Evolutionary conservation across 2,113 vertebrate genomes (phyloP).

Genomic region (Camelus dromedarius): DNA sequence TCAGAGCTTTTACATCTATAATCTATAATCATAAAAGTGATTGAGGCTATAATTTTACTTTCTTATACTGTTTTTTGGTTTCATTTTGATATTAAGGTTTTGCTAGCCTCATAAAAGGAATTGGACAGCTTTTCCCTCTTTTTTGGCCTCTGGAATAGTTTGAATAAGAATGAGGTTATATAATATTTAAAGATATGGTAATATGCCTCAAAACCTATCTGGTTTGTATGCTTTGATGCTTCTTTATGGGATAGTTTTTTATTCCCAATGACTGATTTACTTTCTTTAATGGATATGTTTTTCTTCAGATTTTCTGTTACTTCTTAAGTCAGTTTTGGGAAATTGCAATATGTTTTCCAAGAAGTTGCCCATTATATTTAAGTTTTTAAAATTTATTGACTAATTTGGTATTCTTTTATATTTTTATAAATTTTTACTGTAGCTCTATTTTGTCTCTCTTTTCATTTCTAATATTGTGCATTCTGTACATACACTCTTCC

Average conservation of each 20-base stretch:
- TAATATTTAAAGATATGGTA: background rate
- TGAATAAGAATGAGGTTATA: background rate
- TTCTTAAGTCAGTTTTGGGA: conserved; percentile 24
- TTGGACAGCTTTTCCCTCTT: background rate
- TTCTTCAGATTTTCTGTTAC: background rate
- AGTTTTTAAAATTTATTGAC: background rate
- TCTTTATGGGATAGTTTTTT: background rate
- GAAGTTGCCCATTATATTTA: background rate
- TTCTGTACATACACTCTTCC: background rate
- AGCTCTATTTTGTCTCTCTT: background rate
- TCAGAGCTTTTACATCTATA: background rate
- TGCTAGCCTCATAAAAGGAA: background rate
- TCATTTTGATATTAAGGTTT: background rate
- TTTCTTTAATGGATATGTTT: background rate
- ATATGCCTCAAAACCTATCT: background rate
- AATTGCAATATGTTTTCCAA: background rate
- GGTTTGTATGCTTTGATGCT: background rate
- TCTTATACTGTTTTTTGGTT: background rate
- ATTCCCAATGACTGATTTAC: background rate
- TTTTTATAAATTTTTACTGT: background rate
- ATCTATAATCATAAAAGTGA: background rate
- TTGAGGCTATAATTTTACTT: background rate
- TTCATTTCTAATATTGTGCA: background rate
- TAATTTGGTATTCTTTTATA: background rate
- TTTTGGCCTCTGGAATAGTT: background rate